phyloP scores from a whole-genome alignment of 1,140 invertebrate genomes.

The Copidosoma floridanum region DNA sequence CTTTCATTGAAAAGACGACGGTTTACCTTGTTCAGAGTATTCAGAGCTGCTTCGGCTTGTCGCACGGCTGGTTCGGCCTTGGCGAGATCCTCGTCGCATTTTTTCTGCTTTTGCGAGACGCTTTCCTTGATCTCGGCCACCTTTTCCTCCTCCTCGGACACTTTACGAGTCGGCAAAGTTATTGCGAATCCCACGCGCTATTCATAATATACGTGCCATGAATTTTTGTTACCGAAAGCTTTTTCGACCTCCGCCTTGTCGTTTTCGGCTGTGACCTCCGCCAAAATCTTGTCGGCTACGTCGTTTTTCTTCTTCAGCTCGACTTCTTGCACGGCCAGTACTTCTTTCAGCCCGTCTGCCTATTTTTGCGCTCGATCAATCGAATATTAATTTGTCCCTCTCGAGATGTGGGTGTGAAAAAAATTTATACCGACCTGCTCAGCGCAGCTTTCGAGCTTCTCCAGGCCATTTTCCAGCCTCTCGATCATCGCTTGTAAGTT shows the following conservation, averaged over 20 bases:
- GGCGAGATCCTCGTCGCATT: conserved; percentile 85
- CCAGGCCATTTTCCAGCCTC: conserved; percentile 82
- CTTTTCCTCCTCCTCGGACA: conserved; percentile 83
- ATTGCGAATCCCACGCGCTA: not conserved
- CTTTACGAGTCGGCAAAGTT: conserved; percentile 52
- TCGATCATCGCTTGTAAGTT: conserved; percentile 77
- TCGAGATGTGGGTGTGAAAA: not conserved
- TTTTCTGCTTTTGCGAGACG: conserved; percentile 78
- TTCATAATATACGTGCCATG: not conserved
- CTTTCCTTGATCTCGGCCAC: conserved; percentile 86
- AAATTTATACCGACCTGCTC: conserved; percentile 63
- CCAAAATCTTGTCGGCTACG: conserved; percentile 85
- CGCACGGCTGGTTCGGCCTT: conserved; percentile 88
- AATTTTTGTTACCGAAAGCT: conserved; percentile 61
- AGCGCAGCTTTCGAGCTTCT: conserved; percentile 80
- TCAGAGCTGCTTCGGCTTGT: conserved; percentile 85
- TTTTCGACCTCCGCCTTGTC: conserved; percentile 88
- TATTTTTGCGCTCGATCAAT: conserved; percentile 34
- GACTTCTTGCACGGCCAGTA: conserved; percentile 85
- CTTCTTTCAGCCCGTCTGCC: conserved; percentile 71
- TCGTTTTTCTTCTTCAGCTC: conserved; percentile 86
- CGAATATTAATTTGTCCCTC: too few species aligned
- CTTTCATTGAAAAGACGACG: too few species aligned
- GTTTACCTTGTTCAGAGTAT: conserved; percentile 84
- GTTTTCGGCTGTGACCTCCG: conserved; percentile 86